phyloP scores from a whole-genome alignment of 2,113 vertebrate genomes.

The Tragelaphus scriptus region DNA sequence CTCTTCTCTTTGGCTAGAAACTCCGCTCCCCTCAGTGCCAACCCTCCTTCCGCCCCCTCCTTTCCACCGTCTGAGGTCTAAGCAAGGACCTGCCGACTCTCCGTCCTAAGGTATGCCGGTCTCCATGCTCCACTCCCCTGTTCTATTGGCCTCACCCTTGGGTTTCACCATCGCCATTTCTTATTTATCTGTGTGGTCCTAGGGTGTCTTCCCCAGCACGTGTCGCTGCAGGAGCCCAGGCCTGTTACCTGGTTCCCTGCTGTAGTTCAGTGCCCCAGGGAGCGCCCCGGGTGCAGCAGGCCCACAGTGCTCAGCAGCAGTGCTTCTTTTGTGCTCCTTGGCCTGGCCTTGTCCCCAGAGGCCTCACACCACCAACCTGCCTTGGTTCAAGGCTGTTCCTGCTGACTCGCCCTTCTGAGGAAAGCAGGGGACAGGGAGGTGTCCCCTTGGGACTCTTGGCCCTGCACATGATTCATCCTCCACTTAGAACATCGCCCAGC shows the following conservation, averaged over 20 bases:
- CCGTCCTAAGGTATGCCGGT: fast-evolving
- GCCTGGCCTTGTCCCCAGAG: neutral
- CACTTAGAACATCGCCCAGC: neutral
- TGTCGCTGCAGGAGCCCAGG: fast-evolving
- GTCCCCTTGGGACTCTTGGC: neutral
- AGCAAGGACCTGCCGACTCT: neutral
- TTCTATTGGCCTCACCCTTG: fast-evolving
- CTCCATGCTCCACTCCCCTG: neutral
- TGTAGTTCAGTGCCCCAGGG: fast-evolving
- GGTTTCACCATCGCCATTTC: fast-evolving
- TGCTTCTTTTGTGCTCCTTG: neutral
- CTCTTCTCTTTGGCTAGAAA: neutral
- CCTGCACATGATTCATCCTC: neutral
- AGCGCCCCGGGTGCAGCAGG: fast-evolving
- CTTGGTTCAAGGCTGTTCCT: neutral
- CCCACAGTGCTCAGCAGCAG: neutral
- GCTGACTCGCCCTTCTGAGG: neutral
- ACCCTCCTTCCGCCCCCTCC: fast-evolving
- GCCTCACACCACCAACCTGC: no score
- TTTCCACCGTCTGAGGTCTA: neutral
- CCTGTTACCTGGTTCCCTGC: neutral
- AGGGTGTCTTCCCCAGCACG: neutral
- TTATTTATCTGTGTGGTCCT: neutral
- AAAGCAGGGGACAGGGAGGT: neutral
- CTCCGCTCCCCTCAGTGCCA: neutral